Percentiles rank a stretch among this genome's conserved stretches.
phyloP scores from a whole-genome alignment of 2,888 invertebrate species.

The Orthosia gothica region DNA sequence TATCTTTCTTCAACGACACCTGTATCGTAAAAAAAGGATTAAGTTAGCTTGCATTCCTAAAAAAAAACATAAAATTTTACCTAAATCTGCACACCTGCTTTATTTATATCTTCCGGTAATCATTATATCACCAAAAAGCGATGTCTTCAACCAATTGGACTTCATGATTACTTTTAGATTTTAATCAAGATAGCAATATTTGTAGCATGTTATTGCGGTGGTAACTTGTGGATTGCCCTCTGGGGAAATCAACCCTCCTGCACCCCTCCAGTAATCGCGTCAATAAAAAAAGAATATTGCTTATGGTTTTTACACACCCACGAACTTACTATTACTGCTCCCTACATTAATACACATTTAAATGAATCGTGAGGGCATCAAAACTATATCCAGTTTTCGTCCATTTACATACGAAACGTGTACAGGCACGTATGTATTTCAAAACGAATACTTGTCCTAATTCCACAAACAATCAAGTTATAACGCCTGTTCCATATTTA shows the following conservation, averaged over 20 bases:
- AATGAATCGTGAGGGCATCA: not conserved
- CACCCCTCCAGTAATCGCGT: conserved; percentile 28
- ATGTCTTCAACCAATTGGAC: conserved; percentile 67
- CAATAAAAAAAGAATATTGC: conserved; percentile 42
- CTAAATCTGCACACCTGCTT: conserved; percentile 19
- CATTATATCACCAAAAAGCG: conserved; percentile 24
- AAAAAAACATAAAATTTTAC: not conserved
- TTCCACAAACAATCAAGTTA: conserved; percentile 59
- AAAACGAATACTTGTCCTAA: conserved; percentile 38
- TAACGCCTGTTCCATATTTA: conserved; percentile 76
- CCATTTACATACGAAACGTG: conserved; percentile 12
- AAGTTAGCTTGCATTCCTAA: not conserved
- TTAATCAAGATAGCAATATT: conserved; percentile 80
- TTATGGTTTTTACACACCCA: conserved; percentile 43
- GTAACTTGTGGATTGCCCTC: conserved; percentile 77
- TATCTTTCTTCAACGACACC: not conserved
- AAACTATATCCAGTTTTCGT: not conserved
- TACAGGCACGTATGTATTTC: conserved; percentile 14
- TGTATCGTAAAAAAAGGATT: conserved; percentile 6
- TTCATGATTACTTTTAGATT: conserved; percentile 80
- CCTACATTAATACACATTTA: not conserved
- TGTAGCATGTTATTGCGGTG: conserved; percentile 69
- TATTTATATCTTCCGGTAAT: conserved; percentile 33
- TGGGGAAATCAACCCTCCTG: conserved; percentile 80
- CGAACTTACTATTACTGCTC: conserved; percentile 18